Evolutionary conservation across 2,797 vertebrate species (phyloP).

Genomic region (Pelobates cultripes): DNA sequence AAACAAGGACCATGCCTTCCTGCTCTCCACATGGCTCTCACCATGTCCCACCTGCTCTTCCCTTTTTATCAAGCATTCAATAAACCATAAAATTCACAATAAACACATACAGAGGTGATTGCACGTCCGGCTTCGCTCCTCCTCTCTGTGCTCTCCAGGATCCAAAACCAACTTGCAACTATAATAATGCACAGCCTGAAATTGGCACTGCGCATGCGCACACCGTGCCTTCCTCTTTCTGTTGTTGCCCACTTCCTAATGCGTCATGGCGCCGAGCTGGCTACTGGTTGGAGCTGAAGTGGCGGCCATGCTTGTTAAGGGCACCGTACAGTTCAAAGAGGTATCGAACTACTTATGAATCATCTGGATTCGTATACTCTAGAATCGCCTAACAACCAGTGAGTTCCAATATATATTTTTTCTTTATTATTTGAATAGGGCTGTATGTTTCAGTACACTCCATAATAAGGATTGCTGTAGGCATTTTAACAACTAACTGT

Average conservation of each 20-base stretch:
- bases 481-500: too few species aligned
- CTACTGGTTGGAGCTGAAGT: neutral
- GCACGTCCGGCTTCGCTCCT: conserved; percentile 16
- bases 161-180: neutral
- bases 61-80: neutral
- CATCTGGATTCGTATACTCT: too few species aligned
- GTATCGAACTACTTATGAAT: too few species aligned
- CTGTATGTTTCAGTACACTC: too few species aligned
- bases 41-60: neutral
- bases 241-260: neutral
- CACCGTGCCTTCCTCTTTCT: conserved; percentile 3
- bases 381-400: too few species aligned
- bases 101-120: neutral
- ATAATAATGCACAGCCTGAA: neutral
- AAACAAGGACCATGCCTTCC: too few species aligned
- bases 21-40: too few species aligned
- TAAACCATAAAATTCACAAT: neutral
- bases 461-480: too few species aligned
- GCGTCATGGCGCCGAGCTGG: neutral
- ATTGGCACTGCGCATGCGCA: conserved; percentile 2
- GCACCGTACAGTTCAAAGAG: neutral
- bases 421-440: too few species aligned
- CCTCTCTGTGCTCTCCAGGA: neutral
- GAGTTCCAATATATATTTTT: too few species aligned
- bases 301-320: conserved; percentile 8